Base-by-base conservation (phyloP, 2,113 vertebrate genomes). In the Semicossyphus pulcher region DNA sequence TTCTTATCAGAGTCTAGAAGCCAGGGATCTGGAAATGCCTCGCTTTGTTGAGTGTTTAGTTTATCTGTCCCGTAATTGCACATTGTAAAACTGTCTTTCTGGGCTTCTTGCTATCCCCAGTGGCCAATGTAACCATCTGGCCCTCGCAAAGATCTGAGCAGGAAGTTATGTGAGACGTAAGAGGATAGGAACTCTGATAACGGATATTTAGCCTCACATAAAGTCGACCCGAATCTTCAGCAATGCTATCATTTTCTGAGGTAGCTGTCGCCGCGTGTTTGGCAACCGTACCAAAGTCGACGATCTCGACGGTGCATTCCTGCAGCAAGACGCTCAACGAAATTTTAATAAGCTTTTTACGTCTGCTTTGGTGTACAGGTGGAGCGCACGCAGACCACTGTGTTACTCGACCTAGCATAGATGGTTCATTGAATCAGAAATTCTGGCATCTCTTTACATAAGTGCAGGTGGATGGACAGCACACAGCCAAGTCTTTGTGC, bases 41-140 rank as follows among this genome's bases (percentile, higher is more conserved):
- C 67, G 78, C 91, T 90, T 93, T 93, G 87, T 92, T 91, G 82
- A 90, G 78, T 64, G 65, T 86, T 89, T 84, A 85, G 83, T 87
- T 92, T 92, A 93, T 91, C 90, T 89, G 72, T 88, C 54, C 74
- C 23, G 26, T 93, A 90, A 92, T 92, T 93, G 85, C 87, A 86
- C 82, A 78, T 88, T 89, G 90, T 93, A 90, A 92, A 92, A 93
- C 78, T 76, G 83, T 89, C 83, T 90, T 84, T 86, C 76, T 61
- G 72, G 86, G 84, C 81, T 86, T 79, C 86, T 87, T 76, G 68
- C 63, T 75, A 86, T 93, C 88, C 87, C 90, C 72, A 88, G 82
- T 84, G 88, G 85, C 86, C 90, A 88, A 84, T 86, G 88, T 83
- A 89, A 80, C 89, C 90, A 93, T 93, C 91, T 93, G 91, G 91